Conservation (phyloP, 64 coral and sea anemone genomes). For the Montipora capricornis region DNA sequence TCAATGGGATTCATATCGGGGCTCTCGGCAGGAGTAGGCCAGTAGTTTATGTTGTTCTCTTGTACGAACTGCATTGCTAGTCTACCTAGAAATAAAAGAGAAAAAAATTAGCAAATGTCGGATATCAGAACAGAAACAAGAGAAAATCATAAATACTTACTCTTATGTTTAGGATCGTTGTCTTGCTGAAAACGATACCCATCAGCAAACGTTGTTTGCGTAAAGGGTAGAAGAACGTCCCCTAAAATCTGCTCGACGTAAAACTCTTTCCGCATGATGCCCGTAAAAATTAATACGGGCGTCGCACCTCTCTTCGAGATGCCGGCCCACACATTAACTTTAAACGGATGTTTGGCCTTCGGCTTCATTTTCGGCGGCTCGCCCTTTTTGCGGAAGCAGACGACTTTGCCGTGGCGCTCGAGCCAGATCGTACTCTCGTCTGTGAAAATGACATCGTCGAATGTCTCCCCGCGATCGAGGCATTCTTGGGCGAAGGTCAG, state of each 20-base stretch:
- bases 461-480: not conserved
- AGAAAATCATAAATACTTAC: not conserved
- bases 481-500: conserved; percentile 27
- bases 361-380: conserved; percentile 41
- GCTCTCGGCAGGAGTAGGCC: not conserved
- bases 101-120: too few species aligned
- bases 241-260: not conserved
- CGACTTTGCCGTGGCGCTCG: conserved; percentile 50
- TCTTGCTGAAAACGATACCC: conserved; percentile 53
- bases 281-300: conserved; percentile 6
- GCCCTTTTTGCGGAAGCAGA: conserved; percentile 51
- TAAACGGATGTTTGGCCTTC: conserved; percentile 14
- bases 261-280: conserved; percentile 31
- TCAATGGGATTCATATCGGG: too few species aligned
- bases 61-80: not conserved
- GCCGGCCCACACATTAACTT: conserved; percentile 62
- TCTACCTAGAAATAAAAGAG: not conserved
- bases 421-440: conserved; percentile 58
- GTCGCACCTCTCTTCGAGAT: conserved; percentile 47
- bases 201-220: not conserved
- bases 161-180: conserved; percentile 44
- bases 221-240: conserved; percentile 25
- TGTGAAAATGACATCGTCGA: conserved; percentile 60
- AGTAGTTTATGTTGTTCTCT: not conserved
- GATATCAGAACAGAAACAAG: not conserved